Conservation (phyloP, 1,140 invertebrate genomes). For the Tetragonula clypearis region DNA sequence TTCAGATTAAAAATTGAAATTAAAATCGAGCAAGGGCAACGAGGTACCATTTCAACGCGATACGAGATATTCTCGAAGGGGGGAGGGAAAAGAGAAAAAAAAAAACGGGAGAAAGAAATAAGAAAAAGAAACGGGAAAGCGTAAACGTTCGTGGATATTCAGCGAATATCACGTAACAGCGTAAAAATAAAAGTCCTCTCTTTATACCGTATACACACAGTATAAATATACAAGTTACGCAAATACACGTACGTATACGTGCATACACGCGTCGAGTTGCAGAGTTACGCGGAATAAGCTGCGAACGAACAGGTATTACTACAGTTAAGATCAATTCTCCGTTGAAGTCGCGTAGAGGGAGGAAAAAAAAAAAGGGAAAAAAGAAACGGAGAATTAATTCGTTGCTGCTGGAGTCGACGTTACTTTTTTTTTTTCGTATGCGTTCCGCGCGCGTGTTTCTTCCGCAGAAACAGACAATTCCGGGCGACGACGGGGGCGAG, state of each 20-base stretch:
- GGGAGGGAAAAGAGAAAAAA: too few relatives aligned
- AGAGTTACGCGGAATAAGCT: conserved; percentile 39
- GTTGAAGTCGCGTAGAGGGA: neutral
- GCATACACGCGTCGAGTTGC: neutral
- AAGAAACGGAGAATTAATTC: conserved; percentile 5
- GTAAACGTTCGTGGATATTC: neutral
- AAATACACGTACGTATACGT: neutral
- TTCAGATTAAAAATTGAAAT: neutral
- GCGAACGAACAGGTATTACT: neutral
- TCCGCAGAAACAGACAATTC: neutral
- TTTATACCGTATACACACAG: neutral
- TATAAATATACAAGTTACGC: conserved; percentile 7
- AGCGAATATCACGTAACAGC: neutral
- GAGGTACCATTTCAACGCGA: conserved; percentile 11
- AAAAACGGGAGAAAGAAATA: too few relatives aligned
- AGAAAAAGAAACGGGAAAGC: too few relatives aligned
- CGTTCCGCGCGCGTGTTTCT: neutral
- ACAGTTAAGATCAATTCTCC: conserved; percentile 25
- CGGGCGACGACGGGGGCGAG: neutral
- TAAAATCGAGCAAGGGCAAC: neutral
- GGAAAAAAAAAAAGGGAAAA: too few relatives aligned
- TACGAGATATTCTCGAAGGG: too few relatives aligned
- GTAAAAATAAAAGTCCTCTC: neutral
- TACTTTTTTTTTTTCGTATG: neutral
- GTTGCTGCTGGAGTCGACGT: neutral